phyloP scores from a whole-genome alignment of 2,113 vertebrate genomes.

The Serinus canaria region DNA sequence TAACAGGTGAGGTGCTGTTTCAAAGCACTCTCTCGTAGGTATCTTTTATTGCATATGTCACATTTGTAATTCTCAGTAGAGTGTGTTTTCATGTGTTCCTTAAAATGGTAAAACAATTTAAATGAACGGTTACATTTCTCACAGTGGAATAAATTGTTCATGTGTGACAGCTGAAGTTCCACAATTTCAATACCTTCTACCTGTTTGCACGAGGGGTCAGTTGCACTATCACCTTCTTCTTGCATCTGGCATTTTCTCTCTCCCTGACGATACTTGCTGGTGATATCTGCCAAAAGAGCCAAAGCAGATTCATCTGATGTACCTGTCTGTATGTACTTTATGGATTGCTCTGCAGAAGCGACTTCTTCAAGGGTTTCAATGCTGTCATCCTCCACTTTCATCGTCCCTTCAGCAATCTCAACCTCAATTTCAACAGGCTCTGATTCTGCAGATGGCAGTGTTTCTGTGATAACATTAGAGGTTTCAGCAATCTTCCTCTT shows the following conservation, averaged over 20 bases:
- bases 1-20: conserved; percentile 92
- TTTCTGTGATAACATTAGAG: conserved; percentile 5
- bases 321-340: conserved; percentile 78
- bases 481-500: conserved; percentile 20
- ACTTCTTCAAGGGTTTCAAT: conserved; percentile 84
- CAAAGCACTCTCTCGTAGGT: conserved; percentile 94
- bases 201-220: conserved; percentile 86
- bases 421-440: conserved; percentile 63
- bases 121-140: conserved; percentile 94
- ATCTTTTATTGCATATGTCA: conserved; percentile 91
- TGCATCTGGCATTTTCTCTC: conserved; percentile 78
- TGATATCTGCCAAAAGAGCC: conserved; percentile 94
- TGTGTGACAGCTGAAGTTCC: conserved; percentile 96
- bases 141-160: conserved; percentile 94
- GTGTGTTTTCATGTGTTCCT: conserved; percentile 97
- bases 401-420: conserved; percentile 82
- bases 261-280: conserved; percentile 95
- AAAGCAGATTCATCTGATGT: conserved; percentile 92
- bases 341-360: conserved; percentile 74
- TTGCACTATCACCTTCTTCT: conserved; percentile 69
- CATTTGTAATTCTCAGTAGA: conserved; percentile 88
- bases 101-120: conserved; percentile 98
- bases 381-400: conserved; percentile 82
- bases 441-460: not conserved
- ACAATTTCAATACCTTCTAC: conserved; percentile 94